A percentile compares a stretch with the other conserved stretches of the same genome.
Conservation (phyloP, 2,797 vertebrate species). For the Urosaurus nigricauda region DNA sequence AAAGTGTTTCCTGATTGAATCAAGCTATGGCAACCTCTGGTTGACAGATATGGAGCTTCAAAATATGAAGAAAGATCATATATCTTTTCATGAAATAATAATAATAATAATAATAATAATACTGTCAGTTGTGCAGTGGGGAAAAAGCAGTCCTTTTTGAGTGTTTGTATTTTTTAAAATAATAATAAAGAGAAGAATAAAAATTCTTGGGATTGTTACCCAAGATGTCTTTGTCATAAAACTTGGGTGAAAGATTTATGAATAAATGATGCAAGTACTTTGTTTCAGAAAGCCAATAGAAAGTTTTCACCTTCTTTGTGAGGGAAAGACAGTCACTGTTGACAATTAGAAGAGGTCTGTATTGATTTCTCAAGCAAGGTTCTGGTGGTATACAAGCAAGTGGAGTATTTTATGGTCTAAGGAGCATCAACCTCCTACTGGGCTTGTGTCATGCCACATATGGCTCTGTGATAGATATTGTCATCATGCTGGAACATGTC, state of each 20-base stretch:
- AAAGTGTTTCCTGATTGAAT: conserved; percentile 60
- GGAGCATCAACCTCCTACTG: conserved; percentile 27
- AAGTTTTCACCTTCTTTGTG: conserved; percentile 2
- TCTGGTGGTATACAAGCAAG: conserved; percentile 21
- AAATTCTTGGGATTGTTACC: not conserved
- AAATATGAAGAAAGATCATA: conserved; percentile 63
- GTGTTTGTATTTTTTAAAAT: not conserved
- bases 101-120: conserved; percentile 13
- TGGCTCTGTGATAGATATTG: conserved; percentile 33
- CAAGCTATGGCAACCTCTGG: conserved; percentile 37
- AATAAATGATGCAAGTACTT: conserved; percentile 1
- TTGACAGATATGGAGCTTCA: conserved; percentile 43
- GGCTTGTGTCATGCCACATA: conserved; percentile 23
- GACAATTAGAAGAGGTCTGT: conserved; percentile 5
- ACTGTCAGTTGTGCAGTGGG: conserved; percentile 55
- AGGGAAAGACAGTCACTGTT: not conserved
- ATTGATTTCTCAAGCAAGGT: conserved; percentile 2
- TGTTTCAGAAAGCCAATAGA: not conserved
- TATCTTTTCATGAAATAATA: conserved; percentile 51
- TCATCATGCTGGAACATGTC: conserved; percentile 31
- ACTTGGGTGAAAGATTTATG: not conserved
- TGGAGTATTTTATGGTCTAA: conserved; percentile 44
- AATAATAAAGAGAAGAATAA: not conserved
- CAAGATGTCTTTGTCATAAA: not conserved
- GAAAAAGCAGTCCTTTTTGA: too few species aligned